A percentile compares a stretch with the other conserved stretches of the same genome.
Conservation (phyloP, 2,888 invertebrate genomes). For the Andrena dorsata region DNA sequence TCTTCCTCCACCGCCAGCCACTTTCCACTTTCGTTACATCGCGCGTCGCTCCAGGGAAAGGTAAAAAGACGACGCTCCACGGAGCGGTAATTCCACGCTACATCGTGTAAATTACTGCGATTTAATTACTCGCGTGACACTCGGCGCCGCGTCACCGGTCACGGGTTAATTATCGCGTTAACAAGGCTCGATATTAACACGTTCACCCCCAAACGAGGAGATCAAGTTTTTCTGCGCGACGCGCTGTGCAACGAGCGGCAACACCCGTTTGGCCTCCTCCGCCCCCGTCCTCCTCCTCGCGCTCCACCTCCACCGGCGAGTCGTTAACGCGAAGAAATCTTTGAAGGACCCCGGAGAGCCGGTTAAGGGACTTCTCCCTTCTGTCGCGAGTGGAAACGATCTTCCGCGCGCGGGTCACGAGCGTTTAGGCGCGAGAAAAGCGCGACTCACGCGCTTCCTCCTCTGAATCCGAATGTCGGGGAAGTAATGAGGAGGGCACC, state of each 20-base stretch:
- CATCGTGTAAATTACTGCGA: slow-evolving; percentile 52
- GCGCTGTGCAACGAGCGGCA: background rate
- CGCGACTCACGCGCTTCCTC: slow-evolving; percentile 21
- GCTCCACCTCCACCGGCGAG: background rate
- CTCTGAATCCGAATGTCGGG: slow-evolving; percentile 39
- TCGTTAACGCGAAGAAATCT: slow-evolving; percentile 59
- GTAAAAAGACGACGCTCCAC: background rate
- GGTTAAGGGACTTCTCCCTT: slow-evolving; percentile 24
- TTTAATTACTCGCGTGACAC: slow-evolving; percentile 63
- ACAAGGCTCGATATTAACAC: slow-evolving; percentile 50
- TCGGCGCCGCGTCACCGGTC: slow-evolving; percentile 55
- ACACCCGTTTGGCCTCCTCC: background rate
- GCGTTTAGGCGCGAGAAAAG: slow-evolving; percentile 45
- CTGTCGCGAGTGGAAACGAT: slow-evolving; percentile 7
- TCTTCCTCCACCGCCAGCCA: slow-evolving; percentile 22
- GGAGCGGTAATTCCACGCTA: slow-evolving; percentile 49
- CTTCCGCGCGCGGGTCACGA: slow-evolving; percentile 14
- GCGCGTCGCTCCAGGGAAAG: background rate
- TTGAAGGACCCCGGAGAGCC: slow-evolving; percentile 18
- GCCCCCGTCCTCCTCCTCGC: background rate
- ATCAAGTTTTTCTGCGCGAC: slow-evolving; percentile 12
- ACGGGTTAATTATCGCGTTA: slow-evolving; percentile 63
- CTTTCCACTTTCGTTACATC: slow-evolving; percentile 50
- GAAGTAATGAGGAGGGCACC: slow-evolving; percentile 56
- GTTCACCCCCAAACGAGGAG: slow-evolving; percentile 28